phyloP scores from a whole-genome alignment of 2,888 invertebrate genomes.

The Chymomyza caudatula region DNA sequence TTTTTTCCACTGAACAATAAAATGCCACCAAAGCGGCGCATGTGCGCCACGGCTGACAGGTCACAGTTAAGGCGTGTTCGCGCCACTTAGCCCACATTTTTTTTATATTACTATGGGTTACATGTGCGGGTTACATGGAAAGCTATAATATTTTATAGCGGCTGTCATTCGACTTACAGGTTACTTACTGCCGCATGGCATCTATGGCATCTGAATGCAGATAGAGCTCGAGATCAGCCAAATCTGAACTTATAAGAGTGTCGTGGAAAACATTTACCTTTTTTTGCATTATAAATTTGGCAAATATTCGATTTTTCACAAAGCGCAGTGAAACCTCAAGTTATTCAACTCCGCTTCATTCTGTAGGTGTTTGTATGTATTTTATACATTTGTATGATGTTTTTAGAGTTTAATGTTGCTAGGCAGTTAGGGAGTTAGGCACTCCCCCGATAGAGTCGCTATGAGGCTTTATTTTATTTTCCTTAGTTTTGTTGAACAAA shows the following conservation, averaged over 20 bases:
- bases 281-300: background rate
- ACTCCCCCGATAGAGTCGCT: no score
- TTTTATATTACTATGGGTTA: background rate
- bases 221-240: background rate
- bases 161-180: background rate
- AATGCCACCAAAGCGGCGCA: slow-evolving; percentile 40
- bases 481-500: no score
- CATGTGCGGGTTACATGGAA: slow-evolving; percentile 28
- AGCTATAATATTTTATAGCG: slow-evolving; percentile 17
- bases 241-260: background rate
- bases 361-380: no score
- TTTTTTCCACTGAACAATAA: slow-evolving; percentile 36
- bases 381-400: no score
- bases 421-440: no score
- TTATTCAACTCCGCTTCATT: no score
- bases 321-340: background rate
- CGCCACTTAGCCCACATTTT: slow-evolving; percentile 36
- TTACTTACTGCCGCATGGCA: background rate
- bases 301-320: background rate
- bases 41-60: slow-evolving; percentile 23
- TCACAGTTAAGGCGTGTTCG: slow-evolving; percentile 49
- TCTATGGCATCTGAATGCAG: background rate
- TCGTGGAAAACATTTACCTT: background rate
- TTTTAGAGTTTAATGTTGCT: no score
- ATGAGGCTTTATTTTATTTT: no score